phyloP scores from a whole-genome alignment of 35 echinoderm and acorn worm species.

The Strongylocentrotus purpuratus region DNA sequence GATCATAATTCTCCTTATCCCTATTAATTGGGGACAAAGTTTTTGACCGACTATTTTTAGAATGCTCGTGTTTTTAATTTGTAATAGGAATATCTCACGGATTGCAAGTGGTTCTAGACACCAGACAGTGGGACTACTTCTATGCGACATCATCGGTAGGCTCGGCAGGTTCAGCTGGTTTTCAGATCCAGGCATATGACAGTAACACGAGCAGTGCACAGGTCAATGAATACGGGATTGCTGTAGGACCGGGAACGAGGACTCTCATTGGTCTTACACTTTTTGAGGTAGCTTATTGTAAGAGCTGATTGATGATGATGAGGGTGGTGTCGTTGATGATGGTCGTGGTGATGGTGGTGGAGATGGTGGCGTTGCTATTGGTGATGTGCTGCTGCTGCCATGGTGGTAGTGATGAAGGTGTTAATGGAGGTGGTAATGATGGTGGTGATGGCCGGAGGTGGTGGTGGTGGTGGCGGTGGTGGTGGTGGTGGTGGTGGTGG shows the following conservation, averaged over 20 bases:
- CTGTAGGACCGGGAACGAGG: conserved; percentile 45
- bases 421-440: neutral
- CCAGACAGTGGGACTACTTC: conserved; percentile 44
- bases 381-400: neutral
- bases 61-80: neutral
- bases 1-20: too few species aligned
- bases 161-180: neutral
- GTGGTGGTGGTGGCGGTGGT: neutral
- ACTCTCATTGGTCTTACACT: conserved; percentile 29
- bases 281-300: conserved; percentile 1
- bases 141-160: neutral
- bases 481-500: neutral
- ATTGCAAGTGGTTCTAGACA: conserved; percentile 29
- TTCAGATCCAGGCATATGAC: conserved; percentile 40
- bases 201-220: neutral
- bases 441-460: neutral
- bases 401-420: neutral
- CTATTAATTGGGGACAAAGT: too few species aligned
- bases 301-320: neutral
- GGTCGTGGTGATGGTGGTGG: neutral
- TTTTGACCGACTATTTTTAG: too few species aligned
- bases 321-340: neutral
- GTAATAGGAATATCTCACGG: neutral
- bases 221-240: conserved; percentile 45
- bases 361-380: neutral